Base-by-base conservation (phyloP, 2,888 invertebrate genomes). In the Thyatira batis region DNA sequence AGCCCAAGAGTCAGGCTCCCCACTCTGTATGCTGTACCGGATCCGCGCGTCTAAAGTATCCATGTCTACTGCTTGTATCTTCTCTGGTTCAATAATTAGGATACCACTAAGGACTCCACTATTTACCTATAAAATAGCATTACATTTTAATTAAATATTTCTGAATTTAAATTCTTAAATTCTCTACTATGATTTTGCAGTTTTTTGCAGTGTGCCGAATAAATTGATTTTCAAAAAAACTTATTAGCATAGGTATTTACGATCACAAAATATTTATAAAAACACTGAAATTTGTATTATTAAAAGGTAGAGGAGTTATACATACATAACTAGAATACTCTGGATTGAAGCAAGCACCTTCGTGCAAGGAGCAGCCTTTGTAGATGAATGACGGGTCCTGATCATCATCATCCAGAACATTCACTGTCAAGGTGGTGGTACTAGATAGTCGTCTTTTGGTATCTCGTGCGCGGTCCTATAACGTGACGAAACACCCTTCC, bases 351-450 rank as follows among this genome's bases (percentile, higher is more conserved):
- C 97, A 98, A 51, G 95, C 95, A 0, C 96, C 96, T 69, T 97
- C 96, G 51, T 96, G 93, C 0, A 95, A 87, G 67, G 95, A 95
- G 78, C 98, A 98, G 11, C 97, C 97, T 27, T 96, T 95, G 87
- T 97, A 97, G 59, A 97, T 96, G 78, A 98, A 98, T 0, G 97
- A 97, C 0, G 98, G 98, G 78, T 97, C 97, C 77, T 97, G 96
- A 77, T 98, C 98, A 76, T 98, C 98, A 48, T 97, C 97, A 73
- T 98, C 98, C 70, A 95, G 93, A 10, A 98, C 94, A 71, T 96
- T 95, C 2, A 98, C 95, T 0, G 96, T 96, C 57, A 98, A 85
- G 0, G 96, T 97, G 0, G 97, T 96, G 20, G 97, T 97, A 13
- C 97, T 95, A 0, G 97, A 96, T 53, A 96, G 92, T 49, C 97